phyloP scores from a whole-genome alignment of 2,888 invertebrate species.

The Cyclophora punctaria region DNA sequence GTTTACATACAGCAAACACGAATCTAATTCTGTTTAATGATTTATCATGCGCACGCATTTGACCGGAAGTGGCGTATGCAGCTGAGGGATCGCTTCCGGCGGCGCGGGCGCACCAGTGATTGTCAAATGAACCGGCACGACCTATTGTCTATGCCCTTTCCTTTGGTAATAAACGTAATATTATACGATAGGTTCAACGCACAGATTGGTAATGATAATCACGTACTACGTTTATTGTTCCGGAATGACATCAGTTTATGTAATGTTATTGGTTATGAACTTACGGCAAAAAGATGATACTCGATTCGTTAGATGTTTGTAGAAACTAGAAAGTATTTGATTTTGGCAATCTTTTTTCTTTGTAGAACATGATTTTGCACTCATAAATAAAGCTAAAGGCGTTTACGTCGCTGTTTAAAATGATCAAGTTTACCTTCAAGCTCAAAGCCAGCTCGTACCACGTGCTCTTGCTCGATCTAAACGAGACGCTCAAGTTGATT shows the following conservation, averaged over 20 bases:
- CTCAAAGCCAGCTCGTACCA: too few species aligned
- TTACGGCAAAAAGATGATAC: too few species aligned
- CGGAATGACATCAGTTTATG: slow-evolving; percentile 8
- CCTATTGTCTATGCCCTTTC: slow-evolving; percentile 51
- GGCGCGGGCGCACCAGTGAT: slow-evolving; percentile 45
- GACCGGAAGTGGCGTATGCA: slow-evolving; percentile 59
- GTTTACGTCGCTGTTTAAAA: too few species aligned
- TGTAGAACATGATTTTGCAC: too few species aligned
- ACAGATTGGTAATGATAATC: slow-evolving; percentile 28
- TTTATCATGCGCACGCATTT: slow-evolving; percentile 53
- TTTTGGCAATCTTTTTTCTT: too few species aligned
- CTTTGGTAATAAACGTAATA: slow-evolving; percentile 31
- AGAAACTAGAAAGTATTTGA: too few species aligned
- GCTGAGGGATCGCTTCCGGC: slow-evolving; percentile 51
- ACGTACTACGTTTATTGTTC: slow-evolving; percentile 14
- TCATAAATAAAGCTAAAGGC: too few species aligned
- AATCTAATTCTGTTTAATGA: slow-evolving; percentile 42
- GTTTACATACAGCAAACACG: slow-evolving; percentile 23
- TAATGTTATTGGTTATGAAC: too few species aligned
- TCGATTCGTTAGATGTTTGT: too few species aligned
- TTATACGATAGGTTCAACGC: slow-evolving; percentile 43
- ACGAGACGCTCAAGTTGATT: too few species aligned
- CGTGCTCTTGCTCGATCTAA: too few species aligned
- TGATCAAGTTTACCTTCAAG: too few species aligned
- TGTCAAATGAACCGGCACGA: slow-evolving; percentile 58